Evolutionary conservation across 1,140 invertebrate species (phyloP), one percentile per base, ranked within the genome.

Genomic region (Battus philenor): DNA sequence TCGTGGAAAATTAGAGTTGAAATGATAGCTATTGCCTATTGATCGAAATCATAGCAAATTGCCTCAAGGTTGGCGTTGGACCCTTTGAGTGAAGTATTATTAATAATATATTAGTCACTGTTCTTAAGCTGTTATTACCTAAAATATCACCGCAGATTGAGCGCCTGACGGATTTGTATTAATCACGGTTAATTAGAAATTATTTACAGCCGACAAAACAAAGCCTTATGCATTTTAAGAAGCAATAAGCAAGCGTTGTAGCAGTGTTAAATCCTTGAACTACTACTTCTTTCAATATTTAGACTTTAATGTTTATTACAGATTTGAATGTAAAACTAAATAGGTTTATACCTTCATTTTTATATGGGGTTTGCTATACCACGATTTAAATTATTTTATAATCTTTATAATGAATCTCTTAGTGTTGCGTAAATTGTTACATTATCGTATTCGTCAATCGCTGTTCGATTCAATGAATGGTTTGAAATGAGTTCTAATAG

Each of bases 401-500:
- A 56, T 43, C 30, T 13, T 17, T 11, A 20, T 10, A 33, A 27
- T 32, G 8, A 24, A 32, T 26, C 20, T 43, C 10, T 7, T 11
- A 7, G 26, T 36, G 33, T 24, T 26, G 36, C 18, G 8, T 39
- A 13, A 38, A 39, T 36, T 9, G 6, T 27, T 27, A 13, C 12
- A 22, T 24, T 24, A 38, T 24, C 20, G 10, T 38, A n/a, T 38
- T 24, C 18, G 17, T 38, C 18, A 13, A 38, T 38, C 36, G 15
- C 12, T 20, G 18, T 39, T 26, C 11, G 20, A 39, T 13, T 39
- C 36, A 39, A 7, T 39, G 36, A 24, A 39, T 39, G 44, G 18
- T 24, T 46, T 15, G 36, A 16, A 53, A 53, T 17, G 34, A 55
- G 51, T 12, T 36, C 46, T 55, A 75, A 78, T 68, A 76, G 65